Base-by-base conservation (phyloP, 2,797 vertebrate genomes). In the Acomys russatus region DNA sequence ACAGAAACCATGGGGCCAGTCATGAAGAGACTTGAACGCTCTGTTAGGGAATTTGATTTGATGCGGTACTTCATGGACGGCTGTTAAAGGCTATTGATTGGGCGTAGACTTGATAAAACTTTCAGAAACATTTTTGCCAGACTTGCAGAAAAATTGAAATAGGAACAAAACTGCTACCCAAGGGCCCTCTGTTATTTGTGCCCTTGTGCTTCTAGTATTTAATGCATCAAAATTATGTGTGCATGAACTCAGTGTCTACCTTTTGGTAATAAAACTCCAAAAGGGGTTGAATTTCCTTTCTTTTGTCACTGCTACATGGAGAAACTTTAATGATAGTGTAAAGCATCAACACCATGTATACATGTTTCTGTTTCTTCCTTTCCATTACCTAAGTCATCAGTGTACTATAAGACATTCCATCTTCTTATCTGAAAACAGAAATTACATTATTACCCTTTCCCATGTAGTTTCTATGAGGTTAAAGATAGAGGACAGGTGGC, bases 241-340 rank as follows among this genome's bases (percentile, higher is more conserved):
- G 35, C 33, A 76, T 49, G 88, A 85, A 92, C 90, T 91, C 10
- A 38, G 83, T 94, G 38, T 88, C 76, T 66, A 90, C 28, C 35
- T 49, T 92, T 97, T 95, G 71, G 44, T 63, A 94, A 44, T 71
- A 88, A 96, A 92, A 92, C 28, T 92, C 66, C n/a, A 59, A 84
- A 84, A 94, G 76, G 63, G 92, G 25, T 68, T 83, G 25, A 9
- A n/a, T 93, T 88, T 95, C 28, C 33, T 94, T 92, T 84, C n/a
- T 77, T 93, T 73, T 80, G 51, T n/a, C 49, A 59, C 59, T 95
- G 51, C 68, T 66, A 76, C 56, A 96, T 96, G 94, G 71, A 64
- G 73, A 97, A 51, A 12, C 4, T 74, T 28, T 28, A 89, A 54
- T 84, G 33, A 91, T 73, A 95, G 86, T 88, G 30, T 35, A 94